A percentile compares a stretch with the other conserved stretches of the same genome.
These are phyloP conservation scores for Cairina moschata DNA, from an alignment of 2,113 vertebrate genomes.

Conservation along the genomic window DNA sequence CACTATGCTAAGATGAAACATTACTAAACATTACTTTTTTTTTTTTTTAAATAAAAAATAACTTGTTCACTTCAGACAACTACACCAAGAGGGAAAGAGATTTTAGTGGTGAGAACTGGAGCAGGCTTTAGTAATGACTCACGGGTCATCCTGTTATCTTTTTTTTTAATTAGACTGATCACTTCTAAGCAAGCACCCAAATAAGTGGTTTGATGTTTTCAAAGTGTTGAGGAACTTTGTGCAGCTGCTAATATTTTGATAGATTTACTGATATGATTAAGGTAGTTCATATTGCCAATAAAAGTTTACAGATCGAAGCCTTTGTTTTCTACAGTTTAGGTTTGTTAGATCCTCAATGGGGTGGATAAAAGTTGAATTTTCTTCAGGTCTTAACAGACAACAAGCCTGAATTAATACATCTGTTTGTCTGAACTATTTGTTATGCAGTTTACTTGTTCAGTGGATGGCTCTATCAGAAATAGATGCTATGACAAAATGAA, in stretches of 20 bases:
- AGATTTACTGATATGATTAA: not conserved
- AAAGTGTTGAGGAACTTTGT: not conserved
- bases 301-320: not conserved
- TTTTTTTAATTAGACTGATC: not conserved
- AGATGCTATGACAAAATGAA: not conserved
- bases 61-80: not conserved
- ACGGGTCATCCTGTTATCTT: not conserved
- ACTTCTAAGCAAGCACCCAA: not conserved
- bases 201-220: not conserved
- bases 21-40: not conserved
- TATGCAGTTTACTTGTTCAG: not conserved
- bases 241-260: not conserved
- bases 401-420: not conserved
- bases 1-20: not conserved
- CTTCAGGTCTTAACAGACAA: not conserved
- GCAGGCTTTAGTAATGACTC: not conserved
- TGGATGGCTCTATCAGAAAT: not conserved
- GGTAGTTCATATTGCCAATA: not conserved
- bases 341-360: not conserved
- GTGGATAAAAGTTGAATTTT: not conserved
- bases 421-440: not conserved
- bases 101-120: not conserved
- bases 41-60: not conserved
- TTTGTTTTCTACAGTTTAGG: not conserved
- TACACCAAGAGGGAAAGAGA: not conserved